phyloP scores from a whole-genome alignment of 2,888 invertebrate genomes.

The Caenorhabditis angaria region DNA sequence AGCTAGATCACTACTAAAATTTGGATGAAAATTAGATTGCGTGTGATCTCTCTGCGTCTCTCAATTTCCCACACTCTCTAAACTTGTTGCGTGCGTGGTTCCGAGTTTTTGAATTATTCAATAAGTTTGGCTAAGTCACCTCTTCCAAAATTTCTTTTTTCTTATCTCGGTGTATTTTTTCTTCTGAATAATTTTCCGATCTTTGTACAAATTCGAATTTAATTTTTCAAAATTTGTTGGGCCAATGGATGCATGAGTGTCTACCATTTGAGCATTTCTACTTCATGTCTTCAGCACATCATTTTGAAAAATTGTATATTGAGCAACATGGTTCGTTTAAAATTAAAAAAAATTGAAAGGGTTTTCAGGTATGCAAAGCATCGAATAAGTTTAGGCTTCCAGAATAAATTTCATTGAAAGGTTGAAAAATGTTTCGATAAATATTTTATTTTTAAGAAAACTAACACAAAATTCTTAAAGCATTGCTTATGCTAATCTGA shows the following conservation, averaged over 20 bases:
- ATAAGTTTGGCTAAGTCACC: no score
- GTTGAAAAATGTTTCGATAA: no score
- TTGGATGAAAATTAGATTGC: no score
- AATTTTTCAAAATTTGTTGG: background rate
- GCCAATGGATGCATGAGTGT: slow-evolving; percentile 41
- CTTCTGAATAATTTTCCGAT: background rate
- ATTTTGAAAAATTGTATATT: slow-evolving; percentile 35
- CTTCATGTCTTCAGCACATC: slow-evolving; percentile 53
- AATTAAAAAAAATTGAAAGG: background rate
- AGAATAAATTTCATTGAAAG: no score
- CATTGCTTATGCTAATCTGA: no score
- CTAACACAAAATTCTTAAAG: no score
- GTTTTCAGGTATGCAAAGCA: no score
- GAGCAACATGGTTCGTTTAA: slow-evolving; percentile 17
- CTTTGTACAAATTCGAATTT: background rate
- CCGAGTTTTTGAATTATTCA: no score
- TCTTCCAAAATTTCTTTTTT: background rate
- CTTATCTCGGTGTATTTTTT: background rate
- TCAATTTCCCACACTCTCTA: background rate
- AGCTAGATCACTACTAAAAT: no score
- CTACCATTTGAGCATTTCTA: slow-evolving; percentile 53
- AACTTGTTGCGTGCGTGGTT: no score
- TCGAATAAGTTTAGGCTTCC: no score
- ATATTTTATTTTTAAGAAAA: no score
- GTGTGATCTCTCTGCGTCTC: slow-evolving; percentile 11